phyloP scores from a whole-genome alignment of 2,888 invertebrate species.

The Cheilosia scutellata region DNA sequence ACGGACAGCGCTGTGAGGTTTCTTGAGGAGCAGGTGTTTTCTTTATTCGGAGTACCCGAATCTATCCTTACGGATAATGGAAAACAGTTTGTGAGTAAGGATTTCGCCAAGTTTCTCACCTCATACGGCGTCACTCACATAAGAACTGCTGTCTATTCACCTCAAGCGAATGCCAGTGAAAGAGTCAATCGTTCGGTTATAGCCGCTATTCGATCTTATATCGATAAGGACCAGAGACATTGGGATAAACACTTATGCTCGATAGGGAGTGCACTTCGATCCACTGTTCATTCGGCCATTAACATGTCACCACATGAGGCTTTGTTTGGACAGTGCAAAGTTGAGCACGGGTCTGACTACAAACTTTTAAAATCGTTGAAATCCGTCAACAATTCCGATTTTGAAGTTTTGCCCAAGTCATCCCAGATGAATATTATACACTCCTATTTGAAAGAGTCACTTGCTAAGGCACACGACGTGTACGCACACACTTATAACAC shows the following conservation, averaged over 20 bases:
- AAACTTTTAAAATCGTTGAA: not conserved
- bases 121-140: not conserved
- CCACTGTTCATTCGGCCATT: constrained; percentile 13
- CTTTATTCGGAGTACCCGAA: too few relatives aligned
- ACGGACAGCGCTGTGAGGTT: not conserved
- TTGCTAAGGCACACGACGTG: not conserved
- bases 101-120: not conserved
- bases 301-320: constrained; percentile 32
- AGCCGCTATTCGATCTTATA: not conserved
- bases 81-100: not conserved
- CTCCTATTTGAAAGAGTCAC: not conserved
- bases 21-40: not conserved
- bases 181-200: not conserved
- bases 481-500: not conserved
- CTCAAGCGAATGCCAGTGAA: not conserved
- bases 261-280: not conserved
- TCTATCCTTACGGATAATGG: not conserved
- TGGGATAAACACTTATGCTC: not conserved
- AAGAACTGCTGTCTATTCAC: not conserved
- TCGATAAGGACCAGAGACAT: not conserved
- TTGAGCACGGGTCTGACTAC: not conserved
- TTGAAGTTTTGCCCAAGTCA: constrained; percentile 5
- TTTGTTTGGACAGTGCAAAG: constrained; percentile 7
- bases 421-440: constrained; percentile 5
- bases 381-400: constrained; percentile 13